Conservation (phyloP, 2,888 invertebrate genomes). For the Prionchulus punctatus region DNA sequence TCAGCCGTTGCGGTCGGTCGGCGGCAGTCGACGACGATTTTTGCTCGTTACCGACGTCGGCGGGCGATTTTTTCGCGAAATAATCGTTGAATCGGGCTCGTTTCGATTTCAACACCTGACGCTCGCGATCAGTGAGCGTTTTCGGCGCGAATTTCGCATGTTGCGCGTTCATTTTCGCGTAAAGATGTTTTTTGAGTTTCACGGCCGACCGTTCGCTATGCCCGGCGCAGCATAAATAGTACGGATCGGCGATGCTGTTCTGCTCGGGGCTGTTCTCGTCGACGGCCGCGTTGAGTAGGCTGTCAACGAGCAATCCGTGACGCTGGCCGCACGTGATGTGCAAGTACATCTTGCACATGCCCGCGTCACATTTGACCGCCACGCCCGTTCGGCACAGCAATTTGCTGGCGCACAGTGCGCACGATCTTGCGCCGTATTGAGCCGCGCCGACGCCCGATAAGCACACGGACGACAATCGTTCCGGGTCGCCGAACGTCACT, state of each 20-base stretch:
- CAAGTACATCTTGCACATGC: slow-evolving; percentile 89
- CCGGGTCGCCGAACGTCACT: slow-evolving; percentile 84
- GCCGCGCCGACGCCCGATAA: slow-evolving; percentile 93
- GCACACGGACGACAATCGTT: slow-evolving; percentile 70
- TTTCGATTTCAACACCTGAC: slow-evolving; percentile 4
- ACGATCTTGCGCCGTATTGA: slow-evolving; percentile 46
- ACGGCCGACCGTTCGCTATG: slow-evolving; percentile 18
- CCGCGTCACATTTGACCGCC: slow-evolving; percentile 91
- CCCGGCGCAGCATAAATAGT: slow-evolving; percentile 21
- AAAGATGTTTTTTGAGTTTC: slow-evolving; percentile 15
- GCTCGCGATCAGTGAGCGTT: not conserved
- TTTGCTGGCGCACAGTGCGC: slow-evolving; percentile 71
- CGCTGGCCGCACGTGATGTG: slow-evolving; percentile 67
- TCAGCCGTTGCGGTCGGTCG: slow-evolving; percentile 13
- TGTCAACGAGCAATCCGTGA: slow-evolving; percentile 8
- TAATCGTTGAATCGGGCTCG: not conserved
- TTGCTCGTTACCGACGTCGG: not conserved
- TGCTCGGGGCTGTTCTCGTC: not conserved
- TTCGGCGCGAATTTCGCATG: not conserved
- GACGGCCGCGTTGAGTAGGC: not conserved
- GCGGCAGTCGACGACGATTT: slow-evolving; percentile 3
- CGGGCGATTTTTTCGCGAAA: not conserved
- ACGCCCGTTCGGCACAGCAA: slow-evolving; percentile 78
- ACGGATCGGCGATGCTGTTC: slow-evolving; percentile 14
- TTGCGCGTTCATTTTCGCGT: not conserved